These are phyloP conservation scores for Turnix velox DNA, from an alignment of 2,113 vertebrate genomes.

Conservation along the genomic window DNA sequence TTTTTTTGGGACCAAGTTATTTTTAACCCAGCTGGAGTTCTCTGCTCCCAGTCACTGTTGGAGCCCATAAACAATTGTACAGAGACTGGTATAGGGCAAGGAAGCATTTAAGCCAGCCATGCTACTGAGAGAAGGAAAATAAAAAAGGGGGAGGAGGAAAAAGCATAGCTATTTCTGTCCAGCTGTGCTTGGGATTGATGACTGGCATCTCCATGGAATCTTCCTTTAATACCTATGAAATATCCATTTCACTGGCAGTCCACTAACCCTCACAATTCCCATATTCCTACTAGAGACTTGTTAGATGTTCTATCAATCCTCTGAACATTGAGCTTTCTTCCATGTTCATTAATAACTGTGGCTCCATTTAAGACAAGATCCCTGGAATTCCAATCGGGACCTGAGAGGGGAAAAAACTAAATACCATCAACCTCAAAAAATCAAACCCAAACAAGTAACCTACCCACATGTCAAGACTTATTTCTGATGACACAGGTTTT, in stretches of 20 bases:
- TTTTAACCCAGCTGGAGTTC: constrained; percentile 50
- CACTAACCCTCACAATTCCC: background rate
- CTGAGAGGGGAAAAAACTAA: fast-evolving
- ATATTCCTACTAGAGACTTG: background rate
- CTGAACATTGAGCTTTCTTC: background rate
- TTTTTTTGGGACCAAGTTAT: constrained; percentile 54
- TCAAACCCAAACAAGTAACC: background rate
- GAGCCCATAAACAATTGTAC: background rate
- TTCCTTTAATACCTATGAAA: background rate
- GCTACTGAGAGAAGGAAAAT: background rate
- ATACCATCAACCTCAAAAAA: too few species aligned
- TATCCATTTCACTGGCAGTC: background rate
- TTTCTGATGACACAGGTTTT: background rate
- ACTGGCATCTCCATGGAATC: background rate
- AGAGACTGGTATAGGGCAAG: background rate
- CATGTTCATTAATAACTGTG: background rate
- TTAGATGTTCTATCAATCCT: background rate
- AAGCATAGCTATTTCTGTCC: background rate
- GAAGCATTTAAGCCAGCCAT: background rate
- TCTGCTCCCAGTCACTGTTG: background rate
- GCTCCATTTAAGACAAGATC: background rate
- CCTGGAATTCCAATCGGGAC: background rate
- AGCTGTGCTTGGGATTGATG: background rate
- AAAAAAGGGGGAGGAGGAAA: background rate
- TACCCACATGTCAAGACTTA: background rate